These are phyloP conservation scores for Zonitis immaculata DNA, from an alignment of 2,888 invertebrate species.

Conservation along the genomic window DNA sequence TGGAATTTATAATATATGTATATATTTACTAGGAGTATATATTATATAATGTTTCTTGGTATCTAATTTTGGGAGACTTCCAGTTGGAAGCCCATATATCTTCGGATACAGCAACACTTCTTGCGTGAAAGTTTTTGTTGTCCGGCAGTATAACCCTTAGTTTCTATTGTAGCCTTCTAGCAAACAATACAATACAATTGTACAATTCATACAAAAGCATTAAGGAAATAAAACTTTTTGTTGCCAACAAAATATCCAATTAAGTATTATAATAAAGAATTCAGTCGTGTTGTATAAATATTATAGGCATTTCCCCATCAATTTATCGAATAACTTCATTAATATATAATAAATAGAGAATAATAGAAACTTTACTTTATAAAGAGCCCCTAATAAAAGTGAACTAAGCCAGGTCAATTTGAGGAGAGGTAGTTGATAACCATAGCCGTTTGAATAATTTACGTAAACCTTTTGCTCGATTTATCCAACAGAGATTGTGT, in stretches of 20 bases:
- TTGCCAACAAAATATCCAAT: not conserved
- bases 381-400: slow-evolving; percentile 9
- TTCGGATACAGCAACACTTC: slow-evolving; percentile 37
- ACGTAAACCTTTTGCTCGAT: slow-evolving; percentile 7
- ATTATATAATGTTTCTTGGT: not conserved
- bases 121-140: slow-evolving; percentile 39
- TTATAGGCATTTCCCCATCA: too few species aligned
- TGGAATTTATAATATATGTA: too few species aligned
- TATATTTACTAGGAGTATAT: too few species aligned
- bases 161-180: slow-evolving; percentile 38
- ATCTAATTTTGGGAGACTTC: slow-evolving; percentile 20
- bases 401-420: slow-evolving; percentile 8
- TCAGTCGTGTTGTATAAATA: too few species aligned
- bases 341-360: not conserved
- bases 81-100: slow-evolving; percentile 34
- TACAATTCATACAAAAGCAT: too few species aligned
- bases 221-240: slow-evolving; percentile 19
- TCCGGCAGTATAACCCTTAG: slow-evolving; percentile 34
- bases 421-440: slow-evolving; percentile 12
- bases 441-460: slow-evolving; percentile 18
- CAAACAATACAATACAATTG: slow-evolving; percentile 34
- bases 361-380: not conserved
- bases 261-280: too few species aligned
- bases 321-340: not conserved
- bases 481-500: slow-evolving; percentile 15